Evolutionary conservation across 1,140 invertebrate genomes (phyloP).

Genomic region (Drosophila truncata): DNA sequence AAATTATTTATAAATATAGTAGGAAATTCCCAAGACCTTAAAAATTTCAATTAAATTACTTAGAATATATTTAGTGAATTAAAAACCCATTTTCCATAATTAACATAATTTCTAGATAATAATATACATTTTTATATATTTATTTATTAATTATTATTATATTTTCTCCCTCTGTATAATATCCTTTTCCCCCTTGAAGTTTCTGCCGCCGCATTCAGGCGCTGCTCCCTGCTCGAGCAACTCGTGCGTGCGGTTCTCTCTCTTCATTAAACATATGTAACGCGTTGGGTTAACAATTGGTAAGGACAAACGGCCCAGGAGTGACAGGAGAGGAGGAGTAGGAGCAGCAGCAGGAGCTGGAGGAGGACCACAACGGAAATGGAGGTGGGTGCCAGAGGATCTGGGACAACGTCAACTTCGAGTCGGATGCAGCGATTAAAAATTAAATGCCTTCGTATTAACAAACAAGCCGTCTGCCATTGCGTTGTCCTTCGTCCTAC

Average conservation of each 20-base stretch:
- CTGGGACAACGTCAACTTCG: slow-evolving; percentile 39
- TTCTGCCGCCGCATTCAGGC: slow-evolving; percentile 10
- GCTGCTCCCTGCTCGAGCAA: slow-evolving; percentile 29
- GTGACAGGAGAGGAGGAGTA: neutral
- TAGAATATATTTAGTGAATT: no score
- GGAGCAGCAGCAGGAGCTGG: neutral
- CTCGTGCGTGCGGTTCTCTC: slow-evolving; percentile 62
- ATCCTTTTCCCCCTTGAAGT: slow-evolving; percentile 1
- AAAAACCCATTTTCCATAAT: no score
- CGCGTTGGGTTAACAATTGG: slow-evolving; percentile 60
- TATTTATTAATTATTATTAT: no score
- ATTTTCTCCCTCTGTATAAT: slow-evolving; percentile 4
- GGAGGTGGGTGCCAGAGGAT: neutral
- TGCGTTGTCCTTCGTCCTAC: neutral
- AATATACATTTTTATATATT: no score
- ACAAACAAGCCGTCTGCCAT: slow-evolving; percentile 67
- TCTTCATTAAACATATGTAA: slow-evolving; percentile 80
- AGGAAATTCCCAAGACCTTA: no score
- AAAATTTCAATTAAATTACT: no score
- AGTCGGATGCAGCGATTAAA: slow-evolving; percentile 77
- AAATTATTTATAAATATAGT: no score
- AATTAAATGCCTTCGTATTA: slow-evolving; percentile 82
- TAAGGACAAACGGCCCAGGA: slow-evolving; percentile 15
- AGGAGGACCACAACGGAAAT: neutral
- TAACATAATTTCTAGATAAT: no score